Conservation (phyloP, 2,113 vertebrate species). For the Gymnogyps californianus region DNA sequence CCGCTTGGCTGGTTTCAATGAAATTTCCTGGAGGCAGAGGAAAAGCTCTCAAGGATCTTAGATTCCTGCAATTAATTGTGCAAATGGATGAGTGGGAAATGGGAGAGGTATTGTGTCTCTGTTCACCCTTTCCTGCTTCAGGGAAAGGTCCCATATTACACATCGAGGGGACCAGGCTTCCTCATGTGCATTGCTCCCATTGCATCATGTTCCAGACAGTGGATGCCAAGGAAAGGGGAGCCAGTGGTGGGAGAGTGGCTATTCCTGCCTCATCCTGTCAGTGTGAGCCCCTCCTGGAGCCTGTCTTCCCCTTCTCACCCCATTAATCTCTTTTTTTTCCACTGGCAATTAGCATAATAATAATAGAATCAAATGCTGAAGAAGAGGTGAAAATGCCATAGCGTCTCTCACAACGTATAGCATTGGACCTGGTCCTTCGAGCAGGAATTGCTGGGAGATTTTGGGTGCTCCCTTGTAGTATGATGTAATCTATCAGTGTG, state of each 20-base stretch:
- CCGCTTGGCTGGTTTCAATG: not conserved
- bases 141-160: not conserved
- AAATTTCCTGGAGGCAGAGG: not conserved
- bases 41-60: not conserved
- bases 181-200: fast-evolving
- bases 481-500: not conserved
- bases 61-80: not conserved
- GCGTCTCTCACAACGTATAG: not conserved
- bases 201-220: not conserved
- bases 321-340: not conserved
- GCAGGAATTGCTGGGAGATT: not conserved
- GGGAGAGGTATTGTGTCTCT: not conserved
- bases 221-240: not conserved
- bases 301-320: not conserved
- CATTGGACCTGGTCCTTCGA: not conserved
- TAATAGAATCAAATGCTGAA: not conserved
- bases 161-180: not conserved
- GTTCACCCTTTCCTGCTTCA: not conserved
- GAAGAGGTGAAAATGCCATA: not conserved
- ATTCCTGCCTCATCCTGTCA: not conserved
- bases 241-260: not conserved
- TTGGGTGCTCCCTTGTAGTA: not conserved
- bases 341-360: not conserved
- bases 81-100: not conserved
- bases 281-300: not conserved